These are phyloP conservation scores for Gavia stellata DNA, from an alignment of 2,113 vertebrate species.

Conservation along the genomic window DNA sequence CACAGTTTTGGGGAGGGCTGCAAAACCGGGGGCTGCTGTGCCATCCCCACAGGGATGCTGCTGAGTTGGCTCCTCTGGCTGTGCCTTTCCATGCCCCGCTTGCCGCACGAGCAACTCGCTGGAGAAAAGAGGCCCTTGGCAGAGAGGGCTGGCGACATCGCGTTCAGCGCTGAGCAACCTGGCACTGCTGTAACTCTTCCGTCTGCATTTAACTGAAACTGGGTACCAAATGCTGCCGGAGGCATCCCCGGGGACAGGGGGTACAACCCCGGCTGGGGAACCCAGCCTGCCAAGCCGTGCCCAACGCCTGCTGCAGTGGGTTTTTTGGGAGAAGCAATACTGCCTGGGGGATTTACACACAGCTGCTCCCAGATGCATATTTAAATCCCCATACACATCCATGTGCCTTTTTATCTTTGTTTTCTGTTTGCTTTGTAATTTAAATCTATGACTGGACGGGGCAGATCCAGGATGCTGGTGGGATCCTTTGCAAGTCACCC, in stretches of 20 bases:
- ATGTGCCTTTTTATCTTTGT: background rate
- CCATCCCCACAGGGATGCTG: background rate
- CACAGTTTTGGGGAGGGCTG: background rate
- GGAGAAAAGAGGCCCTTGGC: background rate
- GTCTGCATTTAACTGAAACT: accelerated
- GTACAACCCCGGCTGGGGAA: background rate
- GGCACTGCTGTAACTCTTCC: accelerated
- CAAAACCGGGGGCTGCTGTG: background rate
- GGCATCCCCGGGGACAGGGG: background rate
- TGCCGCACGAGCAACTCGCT: accelerated
- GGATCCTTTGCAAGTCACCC: background rate
- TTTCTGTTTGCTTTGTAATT: background rate
- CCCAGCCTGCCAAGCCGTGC: background rate
- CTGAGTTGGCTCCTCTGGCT: background rate
- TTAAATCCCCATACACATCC: background rate
- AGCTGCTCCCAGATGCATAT: background rate
- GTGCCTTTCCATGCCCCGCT: background rate
- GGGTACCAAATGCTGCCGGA: background rate
- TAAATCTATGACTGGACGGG: background rate
- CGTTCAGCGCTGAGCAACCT: background rate
- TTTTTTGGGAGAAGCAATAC: background rate
- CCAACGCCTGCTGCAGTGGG: accelerated
- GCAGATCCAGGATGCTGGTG: background rate
- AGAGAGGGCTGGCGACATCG: background rate
- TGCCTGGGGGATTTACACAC: background rate